These are phyloP conservation scores for Falco berigora DNA, from an alignment of 2,797 vertebrate species.

Conservation along the genomic window DNA sequence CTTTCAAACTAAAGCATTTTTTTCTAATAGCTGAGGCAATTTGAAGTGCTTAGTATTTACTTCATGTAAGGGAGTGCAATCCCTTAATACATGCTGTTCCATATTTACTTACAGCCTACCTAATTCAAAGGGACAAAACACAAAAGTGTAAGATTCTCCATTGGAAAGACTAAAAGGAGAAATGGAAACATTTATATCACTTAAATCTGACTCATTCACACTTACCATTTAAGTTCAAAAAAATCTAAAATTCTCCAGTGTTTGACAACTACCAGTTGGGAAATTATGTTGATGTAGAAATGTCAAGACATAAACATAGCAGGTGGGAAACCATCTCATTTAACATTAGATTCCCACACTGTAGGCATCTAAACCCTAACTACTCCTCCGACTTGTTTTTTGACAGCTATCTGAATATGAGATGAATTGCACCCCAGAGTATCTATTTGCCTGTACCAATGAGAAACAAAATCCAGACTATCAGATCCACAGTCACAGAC, in stretches of 20 bases:
- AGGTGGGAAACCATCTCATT: conserved; percentile 16
- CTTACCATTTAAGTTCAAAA: background rate
- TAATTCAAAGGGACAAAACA: background rate
- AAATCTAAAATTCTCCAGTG: background rate
- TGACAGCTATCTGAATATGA: background rate
- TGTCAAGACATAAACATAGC: conserved; percentile 19
- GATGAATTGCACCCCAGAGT: background rate
- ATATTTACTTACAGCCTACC: background rate
- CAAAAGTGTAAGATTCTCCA: background rate
- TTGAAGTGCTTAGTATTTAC: background rate
- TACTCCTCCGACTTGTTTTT: background rate
- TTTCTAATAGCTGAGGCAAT: background rate
- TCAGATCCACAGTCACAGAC: background rate
- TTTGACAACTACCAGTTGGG: conserved; percentile 24
- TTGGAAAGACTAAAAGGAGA: background rate
- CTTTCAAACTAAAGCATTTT: background rate
- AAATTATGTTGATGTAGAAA: conserved; percentile 18
- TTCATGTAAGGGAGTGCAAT: background rate
- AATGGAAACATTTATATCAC: background rate
- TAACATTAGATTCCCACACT: background rate
- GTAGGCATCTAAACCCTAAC: background rate
- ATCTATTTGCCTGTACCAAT: background rate
- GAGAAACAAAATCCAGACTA: background rate
- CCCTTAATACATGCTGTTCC: background rate
- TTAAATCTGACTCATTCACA: background rate